These are phyloP conservation scores for Biston betularia DNA, from an alignment of 2,888 invertebrate genomes.

Conservation along the genomic window DNA sequence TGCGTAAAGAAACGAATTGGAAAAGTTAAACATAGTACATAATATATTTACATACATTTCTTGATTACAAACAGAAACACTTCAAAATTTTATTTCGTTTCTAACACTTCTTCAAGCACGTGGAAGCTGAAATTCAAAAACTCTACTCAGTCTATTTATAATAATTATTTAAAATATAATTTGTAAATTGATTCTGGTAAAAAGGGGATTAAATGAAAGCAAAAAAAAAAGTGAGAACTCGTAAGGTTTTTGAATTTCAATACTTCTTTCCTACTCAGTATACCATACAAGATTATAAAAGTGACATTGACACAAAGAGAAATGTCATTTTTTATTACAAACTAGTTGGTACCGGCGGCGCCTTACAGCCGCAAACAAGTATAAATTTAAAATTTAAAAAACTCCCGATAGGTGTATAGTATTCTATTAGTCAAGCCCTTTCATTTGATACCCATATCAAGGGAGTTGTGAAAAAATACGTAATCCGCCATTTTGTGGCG, in stretches of 20 bases:
- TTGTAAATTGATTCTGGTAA: background rate
- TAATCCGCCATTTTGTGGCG: too few species aligned
- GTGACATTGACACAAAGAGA: too few species aligned
- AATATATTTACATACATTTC: constrained; percentile 22
- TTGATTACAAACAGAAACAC: background rate
- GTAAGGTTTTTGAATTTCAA: constrained; percentile 46
- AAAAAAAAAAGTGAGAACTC: constrained; percentile 5
- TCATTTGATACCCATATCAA: too few species aligned
- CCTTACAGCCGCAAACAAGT: too few species aligned
- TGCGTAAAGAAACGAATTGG: constrained; percentile 48
- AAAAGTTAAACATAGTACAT: too few species aligned
- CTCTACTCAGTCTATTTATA: constrained; percentile 39
- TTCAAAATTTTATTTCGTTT: constrained; percentile 27
- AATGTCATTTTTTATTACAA: too few species aligned
- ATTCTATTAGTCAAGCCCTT: too few species aligned
- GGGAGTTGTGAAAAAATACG: too few species aligned
- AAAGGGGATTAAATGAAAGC: background rate
- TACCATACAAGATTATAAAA: too few species aligned
- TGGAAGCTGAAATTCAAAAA: constrained; percentile 58
- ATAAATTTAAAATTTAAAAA: too few species aligned
- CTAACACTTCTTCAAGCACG: constrained; percentile 37
- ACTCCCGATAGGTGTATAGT: too few species aligned
- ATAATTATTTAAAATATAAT: constrained; percentile 14
- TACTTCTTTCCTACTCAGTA: background rate
- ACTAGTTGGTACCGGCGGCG: too few species aligned